Evolutionary conservation across 2,888 invertebrate genomes (phyloP), one percentile per base, ranked within the genome.

Genomic region (Limnephilus marmoratus): DNA sequence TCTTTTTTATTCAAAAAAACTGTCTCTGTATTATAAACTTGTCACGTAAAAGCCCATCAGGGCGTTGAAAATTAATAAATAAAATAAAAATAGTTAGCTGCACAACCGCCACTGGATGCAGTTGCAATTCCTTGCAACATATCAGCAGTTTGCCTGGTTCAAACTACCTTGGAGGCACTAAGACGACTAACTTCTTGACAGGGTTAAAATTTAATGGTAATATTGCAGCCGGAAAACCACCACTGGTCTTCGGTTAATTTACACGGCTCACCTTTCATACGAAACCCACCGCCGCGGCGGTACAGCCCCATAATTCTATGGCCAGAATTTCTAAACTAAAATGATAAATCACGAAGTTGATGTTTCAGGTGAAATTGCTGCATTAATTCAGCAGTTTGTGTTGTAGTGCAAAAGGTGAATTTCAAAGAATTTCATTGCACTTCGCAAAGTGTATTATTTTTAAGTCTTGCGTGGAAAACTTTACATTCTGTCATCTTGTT

Each of bases 131-230:
- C 68, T 68, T n/a, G 24, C 1, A n/a, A 9, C 7, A 68, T 5
- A 68, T 68, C 24, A 68, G 68, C n/a, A 68, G 68, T 68, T 53
- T 68, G 24, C 24, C 68, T 9, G 68, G 7, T 68, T 4, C 68
- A 24, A 68, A 68, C 68, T 9, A 24, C 24, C 68, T 68, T 7
- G 53, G 53, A 18, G 53, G 18, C 3, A 24, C 24, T 68, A 7
- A 68, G 68, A 24, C 37, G 83, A 41, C 34, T 24, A 83, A 83
- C 83, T 83, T 37, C 34, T 45, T 83, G 83, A 83, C 83, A 83
- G 83, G 83, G 41, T 83, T 83, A 83, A 83, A 83, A 83, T 83
- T 37, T 83, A 83, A 83, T 83, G 83, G 83, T 37, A 37, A 83
- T 37, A 37, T 3, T 83, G 83, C 83, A 83, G 24, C 34, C 37